phyloP scores from a whole-genome alignment of 2,888 invertebrate genomes.

The Synanthedon andrenaeformis region DNA sequence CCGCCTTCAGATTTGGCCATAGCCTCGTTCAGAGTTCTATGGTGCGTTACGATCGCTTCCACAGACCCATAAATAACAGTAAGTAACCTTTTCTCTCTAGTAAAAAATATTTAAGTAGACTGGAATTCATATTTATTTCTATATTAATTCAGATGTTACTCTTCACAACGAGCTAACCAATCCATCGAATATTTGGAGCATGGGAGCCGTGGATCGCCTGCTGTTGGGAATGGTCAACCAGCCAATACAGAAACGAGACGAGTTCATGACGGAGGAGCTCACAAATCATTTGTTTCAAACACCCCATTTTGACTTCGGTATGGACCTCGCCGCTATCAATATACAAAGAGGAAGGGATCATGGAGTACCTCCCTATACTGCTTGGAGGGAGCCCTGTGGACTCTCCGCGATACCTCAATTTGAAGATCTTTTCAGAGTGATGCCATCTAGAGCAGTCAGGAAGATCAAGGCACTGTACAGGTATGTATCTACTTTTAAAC shows the following conservation, averaged over 20 bases:
- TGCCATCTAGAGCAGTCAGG: conserved; percentile 73
- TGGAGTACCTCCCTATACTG: conserved; percentile 83
- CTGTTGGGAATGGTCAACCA: conserved; percentile 83
- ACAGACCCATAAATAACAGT: conserved; percentile 79
- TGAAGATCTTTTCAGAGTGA: conserved; percentile 77
- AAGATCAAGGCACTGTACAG: conserved; percentile 73
- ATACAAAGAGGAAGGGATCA: conserved; percentile 89
- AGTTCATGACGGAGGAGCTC: conserved; percentile 83
- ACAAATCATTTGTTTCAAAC: conserved; percentile 88
- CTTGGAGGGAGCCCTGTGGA: conserved; percentile 85
- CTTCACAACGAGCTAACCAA: conserved; percentile 83
- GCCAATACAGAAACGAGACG: conserved; percentile 82
- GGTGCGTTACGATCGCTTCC: conserved; percentile 77
- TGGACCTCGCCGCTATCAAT: conserved; percentile 90
- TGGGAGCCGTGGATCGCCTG: conserved; percentile 83
- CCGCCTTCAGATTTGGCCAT: conserved; percentile 89
- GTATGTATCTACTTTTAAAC: conserved; percentile 30
- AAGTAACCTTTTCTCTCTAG: conserved; percentile 30
- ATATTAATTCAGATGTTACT: conserved; percentile 74
- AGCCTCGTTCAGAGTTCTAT: conserved; percentile 86
- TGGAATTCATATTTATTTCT: not conserved
- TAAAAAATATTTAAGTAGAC: not conserved
- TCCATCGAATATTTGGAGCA: conserved; percentile 77
- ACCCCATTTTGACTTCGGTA: conserved; percentile 76
- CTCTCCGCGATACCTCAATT: conserved; percentile 75